Percentiles rank a stretch among this genome's conserved stretches.
phyloP scores from a whole-genome alignment of 2,113 vertebrate genomes.

The Channa maculata region DNA sequence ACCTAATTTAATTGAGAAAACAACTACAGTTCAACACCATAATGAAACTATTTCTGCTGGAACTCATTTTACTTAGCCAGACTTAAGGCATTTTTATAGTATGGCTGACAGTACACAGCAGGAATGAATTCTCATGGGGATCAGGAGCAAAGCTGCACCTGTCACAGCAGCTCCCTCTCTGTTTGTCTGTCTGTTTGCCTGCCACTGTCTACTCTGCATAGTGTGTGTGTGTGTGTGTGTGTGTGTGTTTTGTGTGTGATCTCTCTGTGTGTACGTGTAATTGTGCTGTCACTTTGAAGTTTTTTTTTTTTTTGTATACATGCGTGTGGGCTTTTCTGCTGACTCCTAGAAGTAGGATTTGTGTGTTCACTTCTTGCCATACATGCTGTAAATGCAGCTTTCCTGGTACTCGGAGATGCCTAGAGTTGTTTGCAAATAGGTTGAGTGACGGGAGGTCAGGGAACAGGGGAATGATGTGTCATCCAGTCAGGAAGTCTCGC shows the following conservation, averaged over 20 bases:
- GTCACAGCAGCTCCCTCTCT: constrained; percentile 54
- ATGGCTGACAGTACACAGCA: constrained; percentile 46
- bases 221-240: constrained; percentile 3
- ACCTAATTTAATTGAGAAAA: neutral
- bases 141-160: constrained; percentile 68
- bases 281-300: constrained; percentile 35
- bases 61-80: constrained; percentile 16
- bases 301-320: neutral
- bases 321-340: constrained; percentile 28
- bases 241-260: constrained; percentile 27
- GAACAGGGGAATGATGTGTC: constrained; percentile 37
- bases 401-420: constrained; percentile 26
- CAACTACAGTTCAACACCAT: neutral
- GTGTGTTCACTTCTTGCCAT: constrained; percentile 5
- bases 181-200: constrained; percentile 23
- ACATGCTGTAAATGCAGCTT: constrained; percentile 7
- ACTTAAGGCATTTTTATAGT: constrained; percentile 27
- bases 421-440: constrained; percentile 34
- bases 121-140: constrained; percentile 56
- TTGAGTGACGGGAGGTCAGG: constrained; percentile 62
- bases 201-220: constrained; percentile 8
- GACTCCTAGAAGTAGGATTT: constrained; percentile 30
- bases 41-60: constrained; percentile 13
- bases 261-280: neutral
- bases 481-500: constrained; percentile 21